These are phyloP conservation scores for Dysdera silvatica DNA, from an alignment of 1,140 invertebrate genomes.

Conservation along the genomic window DNA sequence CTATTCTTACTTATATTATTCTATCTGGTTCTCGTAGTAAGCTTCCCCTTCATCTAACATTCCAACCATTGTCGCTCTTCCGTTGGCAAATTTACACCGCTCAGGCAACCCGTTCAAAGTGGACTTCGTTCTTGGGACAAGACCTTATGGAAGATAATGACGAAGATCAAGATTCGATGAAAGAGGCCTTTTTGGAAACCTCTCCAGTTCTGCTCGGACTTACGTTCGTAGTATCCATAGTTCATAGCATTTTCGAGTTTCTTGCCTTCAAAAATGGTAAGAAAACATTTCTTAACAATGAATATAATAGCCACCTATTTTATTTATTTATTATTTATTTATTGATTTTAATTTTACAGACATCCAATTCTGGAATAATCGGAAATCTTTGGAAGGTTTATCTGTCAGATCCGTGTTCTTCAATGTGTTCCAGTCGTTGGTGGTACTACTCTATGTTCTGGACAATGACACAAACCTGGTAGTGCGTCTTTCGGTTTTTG, in stretches of 20 bases:
- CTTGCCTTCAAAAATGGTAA: conserved; percentile 97
- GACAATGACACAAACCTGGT: conserved; percentile 98
- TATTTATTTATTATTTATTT: background rate
- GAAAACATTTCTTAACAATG: background rate
- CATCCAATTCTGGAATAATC: conserved; percentile 99
- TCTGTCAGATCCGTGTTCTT: conserved; percentile 99
- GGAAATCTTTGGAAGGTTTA: conserved; percentile 91
- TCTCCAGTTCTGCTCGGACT: conserved; percentile 89
- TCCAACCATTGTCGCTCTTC: conserved; percentile 86
- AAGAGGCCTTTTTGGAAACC: conserved; percentile 93
- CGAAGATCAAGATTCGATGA: conserved; percentile 92
- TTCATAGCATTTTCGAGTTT: conserved; percentile 97
- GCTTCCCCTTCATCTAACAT: conserved; percentile 65
- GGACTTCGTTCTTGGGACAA: conserved; percentile 49
- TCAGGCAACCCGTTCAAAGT: conserved; percentile 70
- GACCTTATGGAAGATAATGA: conserved; percentile 60
- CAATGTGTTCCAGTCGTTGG: conserved; percentile 91
- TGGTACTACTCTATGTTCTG: conserved; percentile 91
- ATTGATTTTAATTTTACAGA: conserved; percentile 53
- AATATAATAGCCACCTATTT: background rate
- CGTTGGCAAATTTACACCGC: conserved; percentile 95
- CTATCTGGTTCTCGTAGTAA: conserved; percentile 36
- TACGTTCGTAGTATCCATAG: conserved; percentile 84
- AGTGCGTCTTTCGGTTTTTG: conserved; percentile 80
- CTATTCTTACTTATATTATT: too few relatives aligned